These are phyloP conservation scores for Cephus nigrinus DNA, from an alignment of 2,888 invertebrate species.

Conservation along the genomic window DNA sequence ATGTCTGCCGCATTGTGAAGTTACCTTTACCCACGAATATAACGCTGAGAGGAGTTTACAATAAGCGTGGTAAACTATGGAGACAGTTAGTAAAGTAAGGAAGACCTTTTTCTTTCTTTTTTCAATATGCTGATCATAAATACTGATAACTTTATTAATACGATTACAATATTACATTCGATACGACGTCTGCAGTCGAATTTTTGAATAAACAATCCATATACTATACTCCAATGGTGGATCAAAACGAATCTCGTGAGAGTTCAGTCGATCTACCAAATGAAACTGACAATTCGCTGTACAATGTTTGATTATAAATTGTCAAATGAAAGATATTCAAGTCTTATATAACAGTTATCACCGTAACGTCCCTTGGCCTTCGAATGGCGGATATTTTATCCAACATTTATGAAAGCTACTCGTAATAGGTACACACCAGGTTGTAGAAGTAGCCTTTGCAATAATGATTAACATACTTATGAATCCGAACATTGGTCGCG, in stretches of 20 bases:
- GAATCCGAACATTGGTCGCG: constrained; percentile 63
- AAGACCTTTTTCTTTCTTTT: constrained; percentile 11
- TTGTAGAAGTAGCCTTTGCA: constrained; percentile 58
- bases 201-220: constrained; percentile 4
- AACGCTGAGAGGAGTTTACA: not conserved
- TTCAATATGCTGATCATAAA: constrained; percentile 41
- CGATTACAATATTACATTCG: constrained; percentile 49
- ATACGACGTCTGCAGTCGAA: not conserved
- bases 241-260: not conserved
- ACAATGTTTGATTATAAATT: constrained; percentile 8
- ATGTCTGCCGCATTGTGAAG: constrained; percentile 37
- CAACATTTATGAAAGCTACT: constrained; percentile 30
- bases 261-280: not conserved
- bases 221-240: not conserved
- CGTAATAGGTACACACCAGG: constrained; percentile 58
- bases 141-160: constrained; percentile 59
- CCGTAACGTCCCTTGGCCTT: not conserved
- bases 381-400: constrained; percentile 5
- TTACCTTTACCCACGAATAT: constrained; percentile 5
- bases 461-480: constrained; percentile 59
- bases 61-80: not conserved
- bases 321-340: not conserved
- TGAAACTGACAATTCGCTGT: constrained; percentile 3
- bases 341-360: not conserved
- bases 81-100: constrained; percentile 11